Conservation (phyloP, 2,888 invertebrate genomes). For the Epistrophe grossulariae region DNA sequence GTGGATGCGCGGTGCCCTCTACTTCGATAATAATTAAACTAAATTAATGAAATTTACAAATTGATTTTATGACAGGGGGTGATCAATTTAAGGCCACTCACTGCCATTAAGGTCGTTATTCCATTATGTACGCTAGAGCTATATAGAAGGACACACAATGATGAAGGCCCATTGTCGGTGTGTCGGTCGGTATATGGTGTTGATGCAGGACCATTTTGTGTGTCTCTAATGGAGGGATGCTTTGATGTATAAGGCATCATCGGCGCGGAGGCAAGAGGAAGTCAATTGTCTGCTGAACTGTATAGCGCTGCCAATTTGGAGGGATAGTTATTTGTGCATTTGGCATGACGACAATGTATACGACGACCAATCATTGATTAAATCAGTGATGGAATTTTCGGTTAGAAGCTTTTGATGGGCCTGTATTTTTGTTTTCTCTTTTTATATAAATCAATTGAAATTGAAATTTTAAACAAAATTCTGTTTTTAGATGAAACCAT, state of each 20-base stretch:
- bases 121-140: conserved; percentile 17
- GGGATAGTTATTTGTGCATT: conserved; percentile 51
- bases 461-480: conserved; percentile 23
- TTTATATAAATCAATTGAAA: conserved; percentile 26
- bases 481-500: conserved; percentile 4
- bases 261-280: background rate
- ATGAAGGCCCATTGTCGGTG: conserved; percentile 26
- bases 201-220: conserved; percentile 18
- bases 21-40: conserved; percentile 66
- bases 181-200: background rate
- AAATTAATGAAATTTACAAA: conserved; percentile 75
- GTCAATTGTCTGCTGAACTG: conserved; percentile 19
- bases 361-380: conserved; percentile 35
- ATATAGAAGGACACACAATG: background rate
- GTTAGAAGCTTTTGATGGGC: conserved; percentile 36
- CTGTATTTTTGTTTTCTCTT: conserved; percentile 23
- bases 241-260: background rate
- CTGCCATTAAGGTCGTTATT: conserved; percentile 56
- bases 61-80: conserved; percentile 74
- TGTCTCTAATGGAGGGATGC: conserved; percentile 16
- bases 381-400: conserved; percentile 32
- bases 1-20: conserved; percentile 35
- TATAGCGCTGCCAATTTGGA: background rate
- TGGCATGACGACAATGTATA: conserved; percentile 48
- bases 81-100: conserved; percentile 70